Percentiles rank a stretch among this genome's conserved stretches.
phyloP scores from a whole-genome alignment of 2,797 vertebrate species.

The Apogon talboti region DNA sequence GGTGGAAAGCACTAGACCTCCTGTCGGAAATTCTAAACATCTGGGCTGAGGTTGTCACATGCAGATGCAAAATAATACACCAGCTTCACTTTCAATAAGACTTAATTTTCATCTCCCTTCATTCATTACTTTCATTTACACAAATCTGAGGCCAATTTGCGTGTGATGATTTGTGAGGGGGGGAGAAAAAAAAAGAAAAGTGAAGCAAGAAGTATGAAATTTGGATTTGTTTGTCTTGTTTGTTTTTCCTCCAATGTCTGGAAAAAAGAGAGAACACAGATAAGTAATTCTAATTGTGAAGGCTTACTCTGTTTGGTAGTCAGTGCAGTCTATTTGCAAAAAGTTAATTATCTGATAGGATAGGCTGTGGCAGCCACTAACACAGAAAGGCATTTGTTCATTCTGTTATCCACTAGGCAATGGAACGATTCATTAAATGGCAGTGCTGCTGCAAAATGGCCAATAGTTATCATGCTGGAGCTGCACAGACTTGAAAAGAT shows the following conservation, averaged over 20 bases:
- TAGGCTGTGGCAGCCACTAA: conserved; percentile 83
- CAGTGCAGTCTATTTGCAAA: conserved; percentile 84
- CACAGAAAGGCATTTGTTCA: conserved; percentile 81
- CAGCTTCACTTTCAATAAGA: conserved; percentile 53
- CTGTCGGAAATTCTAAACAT: conserved; percentile 61
- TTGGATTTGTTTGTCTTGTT: conserved; percentile 76
- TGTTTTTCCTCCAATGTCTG: conserved; percentile 68
- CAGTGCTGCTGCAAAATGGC: conserved; percentile 75
- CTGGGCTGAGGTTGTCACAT: conserved; percentile 50
- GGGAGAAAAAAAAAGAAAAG: conserved; percentile 33
- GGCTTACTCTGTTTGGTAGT: conserved; percentile 76
- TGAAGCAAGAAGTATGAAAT: conserved; percentile 69
- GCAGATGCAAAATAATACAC: conserved; percentile 40
- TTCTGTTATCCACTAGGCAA: conserved; percentile 86
- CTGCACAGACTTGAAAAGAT: conserved; percentile 73
- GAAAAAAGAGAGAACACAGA: conserved; percentile 69
- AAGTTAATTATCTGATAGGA: conserved; percentile 92
- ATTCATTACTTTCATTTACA: conserved; percentile 65
- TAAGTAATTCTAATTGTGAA: conserved; percentile 81
- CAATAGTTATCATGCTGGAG: conserved; percentile 76
- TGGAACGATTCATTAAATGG: conserved; percentile 85
- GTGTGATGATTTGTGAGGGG: conserved; percentile 43
- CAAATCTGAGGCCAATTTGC: conserved; percentile 40
- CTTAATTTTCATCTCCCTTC: conserved; percentile 57
- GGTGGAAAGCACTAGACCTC: conserved; percentile 41